Conservation (phyloP, 2,113 vertebrate species). For the Garra rufa region DNA sequence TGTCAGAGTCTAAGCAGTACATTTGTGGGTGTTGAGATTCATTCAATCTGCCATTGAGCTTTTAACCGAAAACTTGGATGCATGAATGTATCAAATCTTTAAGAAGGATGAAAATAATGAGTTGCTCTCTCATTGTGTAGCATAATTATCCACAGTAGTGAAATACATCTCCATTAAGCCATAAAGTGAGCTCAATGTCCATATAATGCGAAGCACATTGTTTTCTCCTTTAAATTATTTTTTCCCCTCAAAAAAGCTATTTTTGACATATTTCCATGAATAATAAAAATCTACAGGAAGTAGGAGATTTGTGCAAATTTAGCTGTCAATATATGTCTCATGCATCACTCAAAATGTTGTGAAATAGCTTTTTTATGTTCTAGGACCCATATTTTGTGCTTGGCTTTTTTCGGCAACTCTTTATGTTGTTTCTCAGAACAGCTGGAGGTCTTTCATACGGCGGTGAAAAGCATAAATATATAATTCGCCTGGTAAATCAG, state of each 20-base stretch:
- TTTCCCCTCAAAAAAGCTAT: background rate
- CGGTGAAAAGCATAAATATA: background rate
- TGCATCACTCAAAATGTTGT: background rate
- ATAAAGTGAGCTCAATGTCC: background rate
- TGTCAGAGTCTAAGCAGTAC: background rate
- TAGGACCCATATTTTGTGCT: background rate
- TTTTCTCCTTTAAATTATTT: background rate
- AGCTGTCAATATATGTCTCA: background rate
- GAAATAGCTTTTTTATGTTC: background rate
- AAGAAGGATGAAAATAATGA: slow-evolving; percentile 6
- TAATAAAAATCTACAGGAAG: background rate
- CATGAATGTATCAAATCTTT: background rate
- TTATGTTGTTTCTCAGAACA: background rate
- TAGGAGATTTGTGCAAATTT: background rate
- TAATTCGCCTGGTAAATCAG: background rate
- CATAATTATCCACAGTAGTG: background rate
- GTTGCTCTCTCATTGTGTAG: background rate
- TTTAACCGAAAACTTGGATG: background rate
- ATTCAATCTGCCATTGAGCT: background rate
- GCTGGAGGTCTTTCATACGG: background rate
- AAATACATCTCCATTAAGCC: background rate
- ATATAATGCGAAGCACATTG: background rate
- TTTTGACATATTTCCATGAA: background rate
- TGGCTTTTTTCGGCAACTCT: background rate
- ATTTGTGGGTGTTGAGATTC: background rate